A percentile compares a stretch with the other conserved stretches of the same genome.
Conservation (phyloP, 2,797 vertebrate genomes). For the Cossypha niveicapilla region DNA sequence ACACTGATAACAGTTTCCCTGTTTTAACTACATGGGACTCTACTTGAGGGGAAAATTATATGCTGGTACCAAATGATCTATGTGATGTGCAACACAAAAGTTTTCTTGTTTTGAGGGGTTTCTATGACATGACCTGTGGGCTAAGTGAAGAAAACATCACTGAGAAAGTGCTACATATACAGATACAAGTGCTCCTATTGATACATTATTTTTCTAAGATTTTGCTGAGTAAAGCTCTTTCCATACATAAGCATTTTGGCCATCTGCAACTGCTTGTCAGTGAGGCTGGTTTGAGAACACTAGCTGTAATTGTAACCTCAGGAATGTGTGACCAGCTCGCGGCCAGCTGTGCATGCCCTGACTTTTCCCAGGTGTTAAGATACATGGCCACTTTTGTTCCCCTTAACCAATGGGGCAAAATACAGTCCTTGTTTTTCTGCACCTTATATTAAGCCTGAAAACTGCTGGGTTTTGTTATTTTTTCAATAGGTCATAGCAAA, state of each 20-base stretch:
- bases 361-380: slow-evolving; percentile 81
- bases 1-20: not conserved
- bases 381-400: slow-evolving; percentile 71
- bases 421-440: slow-evolving; percentile 43
- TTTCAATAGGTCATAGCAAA: not conserved
- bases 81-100: slow-evolving; percentile 19
- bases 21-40: not conserved
- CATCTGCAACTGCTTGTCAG: slow-evolving; percentile 88
- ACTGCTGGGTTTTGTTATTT: not conserved
- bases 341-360: slow-evolving; percentile 75
- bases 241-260: slow-evolving; percentile 75
- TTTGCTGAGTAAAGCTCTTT: slow-evolving; percentile 78
- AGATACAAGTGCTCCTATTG: slow-evolving; percentile 68
- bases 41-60: not conserved
- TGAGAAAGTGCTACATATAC: slow-evolving; percentile 28
- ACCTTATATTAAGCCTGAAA: slow-evolving; percentile 30
- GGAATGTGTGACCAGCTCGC: slow-evolving; percentile 87
- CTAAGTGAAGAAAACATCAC: slow-evolving; percentile 20
- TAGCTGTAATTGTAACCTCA: slow-evolving; percentile 85
- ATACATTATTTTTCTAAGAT: slow-evolving; percentile 67
- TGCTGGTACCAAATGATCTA: not conserved
- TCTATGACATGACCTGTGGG: slow-evolving; percentile 23
- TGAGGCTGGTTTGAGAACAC: slow-evolving; percentile 79
- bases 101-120: slow-evolving; percentile 13
- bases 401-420: slow-evolving; percentile 63